Base-by-base conservation (phyloP, 2,888 invertebrate genomes). In the Phragmatobia fuliginosa region DNA sequence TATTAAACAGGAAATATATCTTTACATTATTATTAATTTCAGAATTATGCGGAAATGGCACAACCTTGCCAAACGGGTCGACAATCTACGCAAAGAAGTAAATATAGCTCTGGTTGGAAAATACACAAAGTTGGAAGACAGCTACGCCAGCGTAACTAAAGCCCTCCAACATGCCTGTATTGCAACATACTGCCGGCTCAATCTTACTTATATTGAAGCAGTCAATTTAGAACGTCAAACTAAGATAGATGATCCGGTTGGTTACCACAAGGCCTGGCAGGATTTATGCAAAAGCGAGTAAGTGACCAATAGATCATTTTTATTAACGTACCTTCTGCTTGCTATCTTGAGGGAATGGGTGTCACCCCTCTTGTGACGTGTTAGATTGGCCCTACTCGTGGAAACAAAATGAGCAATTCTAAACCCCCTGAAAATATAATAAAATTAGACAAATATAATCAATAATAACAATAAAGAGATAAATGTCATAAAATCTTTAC, bases 81-180 rank as follows among this genome's bases (percentile, higher is more conserved):
- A 99, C 85, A 97, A 97, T 79, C 93, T 99, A 16, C 96, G 97
- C n/a, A 97, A 97, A 84, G 97, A 97, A 87, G 98, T 99, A 0
- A 97, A 96, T 74, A 99, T 99, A 71, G 98, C 98, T 2, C 94
- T 99, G 5, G 99, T 99, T 2, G 99, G 99, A 10, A 99, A 99
- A 94, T 99, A 99, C 88, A 99, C 99, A 0, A 97, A 98, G 87
- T 94, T 99, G 21, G 98, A 98, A 87, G 99, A 99, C 93, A 97
- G 99, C 0, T 99, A 99, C 87, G 98, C 99, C 0, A 99, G 99
- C 0, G 98, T 99, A 0, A 97, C 97, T 0, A 99, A 99, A 93
- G 98, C 99, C 0, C 91, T 99, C 60, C 97, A 98, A 82, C 99
- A 99, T 90, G 98, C 99, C 0, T 97, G 98, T 1, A 96, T 99